Evolutionary conservation across 1,140 invertebrate genomes (phyloP).

Genomic region (Lordiphosa stackelbergi): DNA sequence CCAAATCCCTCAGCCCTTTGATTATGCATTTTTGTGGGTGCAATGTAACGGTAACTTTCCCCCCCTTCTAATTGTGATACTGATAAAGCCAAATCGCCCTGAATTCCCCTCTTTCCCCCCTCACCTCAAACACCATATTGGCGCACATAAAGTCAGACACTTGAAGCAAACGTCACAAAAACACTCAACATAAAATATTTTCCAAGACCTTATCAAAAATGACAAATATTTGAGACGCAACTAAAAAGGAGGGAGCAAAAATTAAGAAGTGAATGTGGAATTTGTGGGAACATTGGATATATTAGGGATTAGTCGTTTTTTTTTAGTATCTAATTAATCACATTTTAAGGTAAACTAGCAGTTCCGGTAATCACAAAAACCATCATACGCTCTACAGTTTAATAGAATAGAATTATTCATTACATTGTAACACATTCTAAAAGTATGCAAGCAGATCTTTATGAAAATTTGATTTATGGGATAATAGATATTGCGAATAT

Average conservation of each 20-base stretch:
- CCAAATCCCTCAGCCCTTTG: neutral
- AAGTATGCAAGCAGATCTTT: too few relatives aligned
- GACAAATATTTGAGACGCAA: slow-evolving; percentile 69
- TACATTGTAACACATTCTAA: too few relatives aligned
- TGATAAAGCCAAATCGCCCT: slow-evolving; percentile 21
- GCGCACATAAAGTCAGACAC: slow-evolving; percentile 1
- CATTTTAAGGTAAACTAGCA: too few relatives aligned
- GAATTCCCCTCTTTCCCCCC: slow-evolving; percentile 1
- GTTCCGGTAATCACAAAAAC: too few relatives aligned
- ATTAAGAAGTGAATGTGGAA: slow-evolving; percentile 12
- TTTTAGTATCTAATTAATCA: too few relatives aligned
- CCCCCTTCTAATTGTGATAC: slow-evolving; percentile 4
- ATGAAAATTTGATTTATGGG: too few relatives aligned
- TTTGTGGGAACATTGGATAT: slow-evolving; percentile 3
- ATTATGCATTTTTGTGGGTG: slow-evolving; percentile 30
- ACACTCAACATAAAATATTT: slow-evolving; percentile 40
- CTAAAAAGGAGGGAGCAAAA: neutral
- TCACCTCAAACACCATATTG: neutral
- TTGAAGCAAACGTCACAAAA: slow-evolving; percentile 1
- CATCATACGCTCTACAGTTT: too few relatives aligned
- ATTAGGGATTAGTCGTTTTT: neutral
- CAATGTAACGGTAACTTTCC: slow-evolving; percentile 45
- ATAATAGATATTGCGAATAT: too few relatives aligned
- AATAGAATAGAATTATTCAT: too few relatives aligned
- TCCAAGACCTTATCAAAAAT: slow-evolving; percentile 52